These are phyloP conservation scores for Microtus richardsoni DNA, from an alignment of 2,113 vertebrate genomes.

Conservation along the genomic window DNA sequence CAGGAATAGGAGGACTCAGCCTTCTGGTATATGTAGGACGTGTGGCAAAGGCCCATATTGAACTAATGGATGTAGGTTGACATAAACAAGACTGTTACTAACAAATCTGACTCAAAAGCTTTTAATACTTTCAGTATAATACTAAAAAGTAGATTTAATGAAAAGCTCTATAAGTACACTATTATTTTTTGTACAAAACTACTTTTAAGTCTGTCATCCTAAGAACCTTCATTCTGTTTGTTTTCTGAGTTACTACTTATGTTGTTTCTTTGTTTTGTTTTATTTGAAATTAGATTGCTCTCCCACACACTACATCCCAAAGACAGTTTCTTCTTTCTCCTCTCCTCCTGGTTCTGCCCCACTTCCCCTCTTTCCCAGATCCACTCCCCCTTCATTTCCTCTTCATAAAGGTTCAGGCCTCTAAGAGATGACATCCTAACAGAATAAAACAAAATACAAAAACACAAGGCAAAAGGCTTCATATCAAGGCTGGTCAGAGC, in stretches of 20 bases:
- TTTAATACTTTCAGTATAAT: neutral
- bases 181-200: neutral
- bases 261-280: neutral
- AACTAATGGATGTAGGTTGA: neutral
- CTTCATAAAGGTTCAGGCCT: neutral
- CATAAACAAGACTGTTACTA: neutral
- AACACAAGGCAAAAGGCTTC: neutral
- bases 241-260: neutral
- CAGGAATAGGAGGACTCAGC: too few species aligned
- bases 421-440: neutral
- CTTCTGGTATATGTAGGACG: too few species aligned
- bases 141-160: neutral
- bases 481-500: neutral
- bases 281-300: neutral
- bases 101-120: neutral
- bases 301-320: neutral
- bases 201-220: neutral
- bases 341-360: neutral
- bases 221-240: neutral
- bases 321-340: neutral
- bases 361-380: neutral
- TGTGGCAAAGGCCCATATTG: neutral
- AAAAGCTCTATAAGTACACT: neutral
- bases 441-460: neutral
- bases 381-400: neutral